Evolutionary conservation across 1,140 invertebrate genomes (phyloP).

Genomic region (Spodoptera litura): DNA sequence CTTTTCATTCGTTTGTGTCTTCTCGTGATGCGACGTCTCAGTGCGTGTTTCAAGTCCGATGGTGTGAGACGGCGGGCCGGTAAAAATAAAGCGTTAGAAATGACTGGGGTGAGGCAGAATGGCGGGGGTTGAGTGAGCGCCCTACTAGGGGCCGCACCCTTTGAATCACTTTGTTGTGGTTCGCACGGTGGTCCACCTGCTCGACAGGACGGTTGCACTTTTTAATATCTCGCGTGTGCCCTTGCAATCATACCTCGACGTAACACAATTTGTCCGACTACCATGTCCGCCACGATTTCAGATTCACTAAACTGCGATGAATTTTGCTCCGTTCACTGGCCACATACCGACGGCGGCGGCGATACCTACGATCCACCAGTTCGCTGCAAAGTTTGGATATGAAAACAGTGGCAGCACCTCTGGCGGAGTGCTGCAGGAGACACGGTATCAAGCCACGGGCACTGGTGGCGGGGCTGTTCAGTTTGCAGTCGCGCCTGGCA

Average conservation of each 20-base stretch:
- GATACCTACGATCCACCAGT: constrained; percentile 79
- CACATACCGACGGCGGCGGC: constrained; percentile 74
- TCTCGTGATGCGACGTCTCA: constrained; percentile 24
- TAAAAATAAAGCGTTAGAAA: constrained; percentile 83
- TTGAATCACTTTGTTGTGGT: constrained; percentile 56
- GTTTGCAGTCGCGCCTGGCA: constrained; percentile 68
- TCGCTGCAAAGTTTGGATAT: constrained; percentile 81
- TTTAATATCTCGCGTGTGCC: constrained; percentile 47
- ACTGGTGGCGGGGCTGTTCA: constrained; percentile 62
- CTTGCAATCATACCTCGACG: constrained; percentile 48
- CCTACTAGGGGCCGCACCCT: constrained; percentile 71
- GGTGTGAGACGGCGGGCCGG: constrained; percentile 79
- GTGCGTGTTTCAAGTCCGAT: constrained; percentile 55
- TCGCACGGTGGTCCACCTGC: constrained; percentile 52
- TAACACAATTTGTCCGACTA: constrained; percentile 55
- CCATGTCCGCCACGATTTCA: constrained; percentile 58
- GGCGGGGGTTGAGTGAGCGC: constrained; percentile 80
- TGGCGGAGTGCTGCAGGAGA: constrained; percentile 73
- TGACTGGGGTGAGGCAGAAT: constrained; percentile 82
- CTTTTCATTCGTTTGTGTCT: constrained; percentile 13
- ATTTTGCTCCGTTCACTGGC: constrained; percentile 79
- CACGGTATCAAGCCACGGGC: constrained; percentile 64
- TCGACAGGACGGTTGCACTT: constrained; percentile 47
- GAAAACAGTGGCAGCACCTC: constrained; percentile 63
- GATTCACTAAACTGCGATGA: constrained; percentile 66